These are phyloP conservation scores for Acanthococcus lagerstroemiae DNA, from an alignment of 2,888 invertebrate genomes.

Conservation along the genomic window DNA sequence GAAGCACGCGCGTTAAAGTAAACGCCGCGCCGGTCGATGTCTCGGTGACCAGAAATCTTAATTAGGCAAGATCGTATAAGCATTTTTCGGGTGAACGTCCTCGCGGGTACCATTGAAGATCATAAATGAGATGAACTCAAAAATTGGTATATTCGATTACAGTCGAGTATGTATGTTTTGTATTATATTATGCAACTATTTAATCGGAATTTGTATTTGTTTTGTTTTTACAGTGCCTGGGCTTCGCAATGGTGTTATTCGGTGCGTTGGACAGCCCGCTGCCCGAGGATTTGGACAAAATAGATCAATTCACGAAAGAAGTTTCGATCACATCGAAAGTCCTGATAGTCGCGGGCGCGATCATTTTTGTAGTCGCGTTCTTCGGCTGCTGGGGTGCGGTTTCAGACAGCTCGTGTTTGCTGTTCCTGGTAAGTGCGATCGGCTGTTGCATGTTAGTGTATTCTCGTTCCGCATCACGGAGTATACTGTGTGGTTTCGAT, in stretches of 20 bases:
- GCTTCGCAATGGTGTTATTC: conserved; percentile 27
- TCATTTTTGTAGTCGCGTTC: conserved; percentile 27
- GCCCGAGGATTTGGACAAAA: background rate
- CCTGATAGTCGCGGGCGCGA: conserved; percentile 19
- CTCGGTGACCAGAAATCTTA: too few species aligned
- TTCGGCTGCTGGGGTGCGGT: conserved; percentile 31
- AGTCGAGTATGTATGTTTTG: too few species aligned
- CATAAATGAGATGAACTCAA: too few species aligned
- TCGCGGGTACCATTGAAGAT: too few species aligned
- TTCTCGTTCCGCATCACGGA: background rate
- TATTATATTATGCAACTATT: too few species aligned
- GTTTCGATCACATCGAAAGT: conserved; percentile 18
- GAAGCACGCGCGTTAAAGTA: too few species aligned
- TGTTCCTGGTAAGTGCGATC: conserved; percentile 22
- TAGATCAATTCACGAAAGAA: conserved; percentile 9
- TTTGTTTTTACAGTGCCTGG: conserved; percentile 23
- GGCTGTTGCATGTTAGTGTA: background rate
- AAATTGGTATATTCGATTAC: too few species aligned
- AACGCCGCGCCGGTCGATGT: too few species aligned
- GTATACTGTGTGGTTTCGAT: too few species aligned
- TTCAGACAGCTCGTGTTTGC: conserved; percentile 24
- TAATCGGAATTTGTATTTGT: too few species aligned
- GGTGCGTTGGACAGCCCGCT: conserved; percentile 16
- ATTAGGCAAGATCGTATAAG: too few species aligned
- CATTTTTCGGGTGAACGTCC: too few species aligned